Percentiles rank a stretch among this genome's conserved stretches.
These are phyloP conservation scores for Carposina sasakii DNA, from an alignment of 1,140 invertebrate genomes.

Conservation along the genomic window DNA sequence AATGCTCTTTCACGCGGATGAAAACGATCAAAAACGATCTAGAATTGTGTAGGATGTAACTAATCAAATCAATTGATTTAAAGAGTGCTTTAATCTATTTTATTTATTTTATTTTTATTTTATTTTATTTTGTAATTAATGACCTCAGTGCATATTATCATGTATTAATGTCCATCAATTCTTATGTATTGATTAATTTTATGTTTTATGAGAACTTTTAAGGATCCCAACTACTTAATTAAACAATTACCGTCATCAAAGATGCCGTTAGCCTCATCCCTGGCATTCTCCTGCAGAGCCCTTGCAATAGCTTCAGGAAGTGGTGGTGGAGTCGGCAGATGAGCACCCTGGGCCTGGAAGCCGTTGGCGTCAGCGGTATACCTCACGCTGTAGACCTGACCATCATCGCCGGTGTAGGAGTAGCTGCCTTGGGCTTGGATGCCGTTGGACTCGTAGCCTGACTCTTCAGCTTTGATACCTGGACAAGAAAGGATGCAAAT, in stretches of 20 bases:
- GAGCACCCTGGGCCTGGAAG: slow-evolving; percentile 75
- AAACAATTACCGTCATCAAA: slow-evolving; percentile 53
- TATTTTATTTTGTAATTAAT: too few relatives aligned
- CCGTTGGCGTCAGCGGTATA: slow-evolving; percentile 74
- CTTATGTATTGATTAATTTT: too few relatives aligned
- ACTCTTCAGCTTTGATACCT: slow-evolving; percentile 59
- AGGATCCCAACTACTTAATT: background rate
- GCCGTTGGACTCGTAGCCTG: slow-evolving; percentile 65
- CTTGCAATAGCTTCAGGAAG: slow-evolving; percentile 77
- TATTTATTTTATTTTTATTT: too few relatives aligned
- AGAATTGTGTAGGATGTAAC: too few relatives aligned
- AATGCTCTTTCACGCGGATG: too few relatives aligned
- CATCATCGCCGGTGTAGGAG: slow-evolving; percentile 78
- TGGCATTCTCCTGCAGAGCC: slow-evolving; percentile 73
- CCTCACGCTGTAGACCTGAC: slow-evolving; percentile 74
- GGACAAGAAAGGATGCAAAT: slow-evolving; percentile 13
- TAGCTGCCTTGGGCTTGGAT: slow-evolving; percentile 76
- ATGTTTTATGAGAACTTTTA: too few relatives aligned
- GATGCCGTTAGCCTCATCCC: slow-evolving; percentile 54
- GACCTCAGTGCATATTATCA: too few relatives aligned
- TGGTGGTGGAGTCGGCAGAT: slow-evolving; percentile 78
- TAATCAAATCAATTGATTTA: too few relatives aligned
- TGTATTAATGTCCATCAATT: too few relatives aligned
- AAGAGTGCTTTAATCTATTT: too few relatives aligned
- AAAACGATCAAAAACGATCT: too few relatives aligned